These are phyloP conservation scores for Brachyrhaphis roseni DNA, from an alignment of 2,797 vertebrate species.

Conservation along the genomic window DNA sequence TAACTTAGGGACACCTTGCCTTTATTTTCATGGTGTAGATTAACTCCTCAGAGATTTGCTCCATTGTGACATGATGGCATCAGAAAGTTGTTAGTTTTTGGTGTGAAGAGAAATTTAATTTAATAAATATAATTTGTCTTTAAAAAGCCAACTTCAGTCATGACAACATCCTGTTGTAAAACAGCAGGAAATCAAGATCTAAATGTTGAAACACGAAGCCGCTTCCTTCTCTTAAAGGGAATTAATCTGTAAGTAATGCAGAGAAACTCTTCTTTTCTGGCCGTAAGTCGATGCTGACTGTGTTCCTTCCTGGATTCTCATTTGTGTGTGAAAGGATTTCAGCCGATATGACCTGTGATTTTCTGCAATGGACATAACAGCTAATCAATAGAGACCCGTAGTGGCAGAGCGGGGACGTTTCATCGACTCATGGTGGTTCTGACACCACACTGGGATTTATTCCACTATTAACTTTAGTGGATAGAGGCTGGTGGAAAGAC, in stretches of 20 bases:
- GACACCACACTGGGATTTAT: slow-evolving; percentile 55
- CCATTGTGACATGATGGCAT: background rate
- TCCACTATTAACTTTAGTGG: slow-evolving; percentile 33
- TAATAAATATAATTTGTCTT: background rate
- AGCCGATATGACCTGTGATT: slow-evolving; percentile 60
- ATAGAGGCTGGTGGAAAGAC: slow-evolving; percentile 42
- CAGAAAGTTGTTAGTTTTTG: background rate
- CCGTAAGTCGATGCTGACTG: slow-evolving; percentile 53
- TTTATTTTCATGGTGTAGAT: background rate
- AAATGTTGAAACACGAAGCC: background rate
- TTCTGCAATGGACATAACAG: slow-evolving; percentile 61
- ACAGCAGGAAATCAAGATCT: background rate
- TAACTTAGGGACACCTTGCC: background rate
- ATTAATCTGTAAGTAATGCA: slow-evolving; percentile 3
- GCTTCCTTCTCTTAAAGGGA: slow-evolving; percentile 6
- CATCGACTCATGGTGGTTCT: slow-evolving; percentile 59
- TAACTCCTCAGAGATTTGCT: background rate
- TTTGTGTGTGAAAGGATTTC: slow-evolving; percentile 52
- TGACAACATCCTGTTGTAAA: background rate
- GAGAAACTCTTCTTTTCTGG: slow-evolving; percentile 14
- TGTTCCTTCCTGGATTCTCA: slow-evolving; percentile 46
- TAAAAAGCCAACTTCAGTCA: background rate
- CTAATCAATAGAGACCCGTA: slow-evolving; percentile 70
- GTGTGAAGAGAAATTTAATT: background rate
- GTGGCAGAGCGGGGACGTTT: slow-evolving; percentile 53